These are phyloP conservation scores for Protonibea diacanthus DNA, from an alignment of 2,797 vertebrate genomes.

Conservation along the genomic window DNA sequence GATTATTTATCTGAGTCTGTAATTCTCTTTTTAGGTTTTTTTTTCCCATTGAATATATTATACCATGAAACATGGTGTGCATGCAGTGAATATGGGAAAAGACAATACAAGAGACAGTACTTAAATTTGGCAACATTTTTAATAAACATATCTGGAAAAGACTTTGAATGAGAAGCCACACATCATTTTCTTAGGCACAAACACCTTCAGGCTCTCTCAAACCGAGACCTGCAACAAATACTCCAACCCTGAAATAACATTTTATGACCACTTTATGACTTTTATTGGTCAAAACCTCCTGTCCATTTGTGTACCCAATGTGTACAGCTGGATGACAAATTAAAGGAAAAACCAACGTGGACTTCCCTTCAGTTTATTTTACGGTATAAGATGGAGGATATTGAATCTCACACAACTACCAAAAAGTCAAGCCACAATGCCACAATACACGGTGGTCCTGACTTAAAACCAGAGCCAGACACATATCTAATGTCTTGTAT, in stretches of 20 bases:
- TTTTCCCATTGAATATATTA: too few relatives aligned
- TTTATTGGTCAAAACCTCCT: background rate
- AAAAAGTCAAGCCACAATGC: background rate
- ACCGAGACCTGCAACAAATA: background rate
- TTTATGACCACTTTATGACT: background rate
- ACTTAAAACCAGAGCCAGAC: background rate
- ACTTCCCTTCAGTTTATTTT: background rate
- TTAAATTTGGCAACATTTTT: too few relatives aligned
- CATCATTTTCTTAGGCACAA: too few relatives aligned
- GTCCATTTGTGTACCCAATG: background rate
- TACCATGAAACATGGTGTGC: too few relatives aligned
- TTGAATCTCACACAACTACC: background rate
- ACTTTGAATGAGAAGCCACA: too few relatives aligned
- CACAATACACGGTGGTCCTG: background rate
- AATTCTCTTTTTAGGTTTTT: too few relatives aligned
- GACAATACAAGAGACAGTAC: too few relatives aligned
- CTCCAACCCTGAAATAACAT: background rate
- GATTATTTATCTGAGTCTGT: too few relatives aligned
- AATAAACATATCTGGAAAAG: too few relatives aligned
- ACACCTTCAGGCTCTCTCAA: too few relatives aligned
- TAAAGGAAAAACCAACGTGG: background rate
- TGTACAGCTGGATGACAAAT: background rate
- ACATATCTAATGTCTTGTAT: background rate
- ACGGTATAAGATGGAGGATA: background rate
- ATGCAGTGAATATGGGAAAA: too few relatives aligned